Base-by-base conservation (phyloP, 2,888 invertebrate species). In the Heteropelma amictum region DNA sequence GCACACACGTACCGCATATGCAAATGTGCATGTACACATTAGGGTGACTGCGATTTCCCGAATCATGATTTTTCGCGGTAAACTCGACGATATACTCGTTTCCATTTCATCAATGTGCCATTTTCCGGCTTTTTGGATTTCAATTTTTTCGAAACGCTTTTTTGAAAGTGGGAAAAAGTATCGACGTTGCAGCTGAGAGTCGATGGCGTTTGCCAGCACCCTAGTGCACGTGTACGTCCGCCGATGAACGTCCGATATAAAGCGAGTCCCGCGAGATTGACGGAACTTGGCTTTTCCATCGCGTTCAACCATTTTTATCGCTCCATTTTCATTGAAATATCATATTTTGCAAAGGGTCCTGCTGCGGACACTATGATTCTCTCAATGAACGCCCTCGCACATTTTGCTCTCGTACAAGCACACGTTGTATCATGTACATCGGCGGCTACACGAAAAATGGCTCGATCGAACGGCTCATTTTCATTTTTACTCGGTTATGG, bases 321-420 rank as follows among this genome's bases (percentile, higher is more conserved):
- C 33, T n/a, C 69, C 53, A 74, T 74, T 74, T 74, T 65, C 60
- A 49, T 54, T 65, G 35, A 47, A 65, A 70, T 75, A 70, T 75
- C 74, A 70, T 70, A 75, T 75, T 75, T 75, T 70, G 53, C 53
- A 47, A 49, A 30, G n/a, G 38, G 45, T 33, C 33, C 42, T 33
- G 12, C 30, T 19, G 10, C 23, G 5, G 19, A 12, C 23, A 21
- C 54, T 30, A 60, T 60, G 65, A 65, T 75, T 65, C 70, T 70
- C 64, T 65, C 70, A 67, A 70, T 75, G 70, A 70, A 60, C n/a
- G n/a, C n/a, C n/a, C n/a, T n/a, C n/a, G n/a, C n/a, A n/a, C n/a
- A n/a, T n/a, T n/a, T n/a, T n/a, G n/a, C n/a, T n/a, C n/a, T n/a
- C n/a, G n/a, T n/a, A n/a, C n/a, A n/a, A n/a, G n/a, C n/a, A n/a